A percentile compares a stretch with the other conserved stretches of the same genome.
These are phyloP conservation scores for Drosophila ustulata DNA, from an alignment of 2,888 invertebrate species.

Conservation along the genomic window DNA sequence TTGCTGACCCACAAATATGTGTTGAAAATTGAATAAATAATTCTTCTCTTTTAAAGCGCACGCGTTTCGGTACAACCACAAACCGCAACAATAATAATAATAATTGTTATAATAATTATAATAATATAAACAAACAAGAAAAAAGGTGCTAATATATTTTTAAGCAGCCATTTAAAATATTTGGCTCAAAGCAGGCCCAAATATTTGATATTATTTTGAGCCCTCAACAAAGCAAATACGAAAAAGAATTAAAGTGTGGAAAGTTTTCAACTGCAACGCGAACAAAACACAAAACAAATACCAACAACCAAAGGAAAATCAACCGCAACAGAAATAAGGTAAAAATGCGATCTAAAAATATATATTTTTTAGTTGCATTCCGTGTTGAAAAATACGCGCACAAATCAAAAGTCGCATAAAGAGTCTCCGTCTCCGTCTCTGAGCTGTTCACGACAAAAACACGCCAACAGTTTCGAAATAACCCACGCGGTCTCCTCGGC, in stretches of 20 bases:
- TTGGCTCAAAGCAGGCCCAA: slow-evolving; percentile 43
- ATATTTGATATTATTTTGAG: slow-evolving; percentile 19
- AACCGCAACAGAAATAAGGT: slow-evolving; percentile 35
- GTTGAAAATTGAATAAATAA: slow-evolving; percentile 10
- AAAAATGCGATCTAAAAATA: slow-evolving; percentile 42
- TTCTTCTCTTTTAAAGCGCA: slow-evolving; percentile 44
- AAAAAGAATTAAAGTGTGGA: slow-evolving; percentile 38
- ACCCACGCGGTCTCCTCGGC: slow-evolving; percentile 36
- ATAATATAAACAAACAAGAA: slow-evolving; percentile 32
- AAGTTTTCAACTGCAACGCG: slow-evolving; percentile 40
- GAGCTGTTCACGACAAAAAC: too few relatives aligned
- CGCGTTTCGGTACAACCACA: slow-evolving; percentile 48
- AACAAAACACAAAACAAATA: slow-evolving; percentile 8
- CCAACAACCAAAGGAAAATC: slow-evolving; percentile 31
- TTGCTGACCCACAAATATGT: slow-evolving; percentile 36
- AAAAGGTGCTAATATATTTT: slow-evolving; percentile 69
- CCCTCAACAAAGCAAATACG: slow-evolving; percentile 5
- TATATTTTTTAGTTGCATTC: slow-evolving; percentile 68
- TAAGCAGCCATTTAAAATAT: slow-evolving; percentile 45
- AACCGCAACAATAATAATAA: slow-evolving; percentile 21
- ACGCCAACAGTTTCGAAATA: slow-evolving; percentile 24
- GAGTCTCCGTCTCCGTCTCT: too few relatives aligned
- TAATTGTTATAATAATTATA: slow-evolving; percentile 12
- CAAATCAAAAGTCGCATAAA: slow-evolving; percentile 70
- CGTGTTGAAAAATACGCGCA: slow-evolving; percentile 37